phyloP scores from a whole-genome alignment of 2,797 vertebrate species.

The Rhadinocentrus ornatus region DNA sequence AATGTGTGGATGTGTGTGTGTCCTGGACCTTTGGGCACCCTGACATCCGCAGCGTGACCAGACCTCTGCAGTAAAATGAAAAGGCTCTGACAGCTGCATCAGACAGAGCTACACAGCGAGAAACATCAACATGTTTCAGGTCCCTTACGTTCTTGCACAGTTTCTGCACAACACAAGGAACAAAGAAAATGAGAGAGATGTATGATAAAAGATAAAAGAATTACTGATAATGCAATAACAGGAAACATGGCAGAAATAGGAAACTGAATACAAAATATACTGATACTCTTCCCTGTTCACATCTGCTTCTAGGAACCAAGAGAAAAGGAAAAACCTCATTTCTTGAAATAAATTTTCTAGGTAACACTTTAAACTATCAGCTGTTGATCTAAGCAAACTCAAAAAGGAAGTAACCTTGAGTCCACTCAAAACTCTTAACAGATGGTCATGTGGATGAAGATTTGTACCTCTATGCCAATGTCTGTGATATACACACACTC shows the following conservation, averaged over 20 bases:
- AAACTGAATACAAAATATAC: slow-evolving; percentile 2
- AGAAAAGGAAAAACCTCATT: background rate
- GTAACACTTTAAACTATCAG: slow-evolving; percentile 19
- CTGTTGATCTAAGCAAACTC: slow-evolving; percentile 1
- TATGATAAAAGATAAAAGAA: background rate
- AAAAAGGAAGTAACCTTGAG: slow-evolving; percentile 10
- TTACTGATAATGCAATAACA: background rate
- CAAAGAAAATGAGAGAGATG: slow-evolving; percentile 7
- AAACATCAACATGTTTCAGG: slow-evolving; percentile 83
- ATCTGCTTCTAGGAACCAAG: background rate
- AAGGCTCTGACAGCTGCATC: slow-evolving; percentile 78
- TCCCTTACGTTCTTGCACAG: slow-evolving; percentile 77
- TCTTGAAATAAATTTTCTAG: background rate
- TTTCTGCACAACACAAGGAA: slow-evolving; percentile 68
- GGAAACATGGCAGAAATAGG: background rate
- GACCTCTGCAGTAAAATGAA: slow-evolving; percentile 80
- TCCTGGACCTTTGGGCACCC: slow-evolving; percentile 83
- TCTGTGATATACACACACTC: slow-evolving; percentile 83
- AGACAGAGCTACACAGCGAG: slow-evolving; percentile 80
- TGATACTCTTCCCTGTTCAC: background rate
- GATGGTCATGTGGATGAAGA: slow-evolving; percentile 10
- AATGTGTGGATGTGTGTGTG: background rate
- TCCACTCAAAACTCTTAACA: slow-evolving; percentile 4
- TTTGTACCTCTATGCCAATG: slow-evolving; percentile 77
- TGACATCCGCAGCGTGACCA: slow-evolving; percentile 74